Evolutionary conservation across 2,113 vertebrate species (phyloP).

Genomic region (Pelodiscus sinensis): DNA sequence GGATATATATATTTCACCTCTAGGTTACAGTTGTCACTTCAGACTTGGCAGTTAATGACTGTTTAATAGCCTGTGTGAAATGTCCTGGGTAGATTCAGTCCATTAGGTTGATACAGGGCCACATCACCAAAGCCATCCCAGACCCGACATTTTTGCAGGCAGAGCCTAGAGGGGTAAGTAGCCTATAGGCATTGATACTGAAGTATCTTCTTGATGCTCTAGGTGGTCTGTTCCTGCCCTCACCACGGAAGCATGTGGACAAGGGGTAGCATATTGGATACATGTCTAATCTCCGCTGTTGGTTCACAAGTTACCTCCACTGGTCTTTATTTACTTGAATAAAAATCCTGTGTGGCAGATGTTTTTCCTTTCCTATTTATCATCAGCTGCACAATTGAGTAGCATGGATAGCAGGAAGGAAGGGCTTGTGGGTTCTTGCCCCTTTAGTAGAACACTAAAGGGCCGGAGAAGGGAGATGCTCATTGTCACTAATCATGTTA

Average conservation of each 20-base stretch:
- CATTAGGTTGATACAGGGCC: not conserved
- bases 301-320: not conserved
- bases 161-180: not conserved
- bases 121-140: not conserved
- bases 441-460: not conserved
- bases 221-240: not conserved
- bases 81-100: not conserved
- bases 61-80: not conserved
- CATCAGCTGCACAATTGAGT: not conserved
- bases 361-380: not conserved
- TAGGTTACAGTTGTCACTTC: not conserved
- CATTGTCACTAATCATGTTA: not conserved
- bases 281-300: not conserved
- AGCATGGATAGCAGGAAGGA: no score
- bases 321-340: no score
- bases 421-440: accelerated
- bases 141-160: not conserved
- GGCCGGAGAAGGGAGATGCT: not conserved
- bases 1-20: not conserved
- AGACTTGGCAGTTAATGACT: not conserved
- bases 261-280: not conserved
- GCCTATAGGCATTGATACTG: not conserved
- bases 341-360: not conserved
- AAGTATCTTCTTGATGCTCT: not conserved
- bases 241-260: not conserved